Evolutionary conservation across 2,797 vertebrate genomes (phyloP), one percentile per base, ranked within the genome.

Genomic region (Hafferia zeledoni): DNA sequence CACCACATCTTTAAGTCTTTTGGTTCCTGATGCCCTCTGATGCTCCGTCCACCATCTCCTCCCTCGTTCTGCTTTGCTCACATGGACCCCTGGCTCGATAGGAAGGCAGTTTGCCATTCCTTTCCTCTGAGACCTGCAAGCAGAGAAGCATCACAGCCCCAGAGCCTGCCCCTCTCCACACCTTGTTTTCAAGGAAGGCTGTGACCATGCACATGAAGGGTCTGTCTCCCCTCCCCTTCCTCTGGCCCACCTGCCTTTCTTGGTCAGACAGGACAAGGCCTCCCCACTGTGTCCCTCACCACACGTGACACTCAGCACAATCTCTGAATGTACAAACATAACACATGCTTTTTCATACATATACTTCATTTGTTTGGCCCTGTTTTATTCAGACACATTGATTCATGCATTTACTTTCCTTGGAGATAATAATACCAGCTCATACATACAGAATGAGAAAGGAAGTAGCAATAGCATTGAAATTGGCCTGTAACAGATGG

Each of bases 401-500:
- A 92, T 90, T 91, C 71, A 78, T 63, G 44, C 65, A 27, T 86
- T 95, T 92, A 4, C 72, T 96, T 93, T 65, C 85, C 82, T 84
- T 65, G 63, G 47, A 91, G 52, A 86, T 88, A 79, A 74, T 95
- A 93, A 92, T 90, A 83, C 65, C 83, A 72, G n/a, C 59, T 96
- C 94, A 93, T 88, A 88, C 65, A 82, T 79, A 82, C 37, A 28
- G 72, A 93, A 86, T 76, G 76, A 90, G 87, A 88, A 91, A 30
- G 57, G 43, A 84, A 81, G 59, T 5, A 85, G 65, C 76, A 83
- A 78, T 69, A 89, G 65, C 65, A 76, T 13, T 81, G 86, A 71
- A 89, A 95, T 25, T 86, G 87, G 65, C 41, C 50, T 86, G 63
- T 57, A 91, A 90, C 83, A 91, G 91, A 94, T 94, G 82, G 67